Percentiles rank a stretch among this genome's conserved stretches.
Conservation (phyloP, 2,888 invertebrate species). For the Eupelmus urozonus region DNA sequence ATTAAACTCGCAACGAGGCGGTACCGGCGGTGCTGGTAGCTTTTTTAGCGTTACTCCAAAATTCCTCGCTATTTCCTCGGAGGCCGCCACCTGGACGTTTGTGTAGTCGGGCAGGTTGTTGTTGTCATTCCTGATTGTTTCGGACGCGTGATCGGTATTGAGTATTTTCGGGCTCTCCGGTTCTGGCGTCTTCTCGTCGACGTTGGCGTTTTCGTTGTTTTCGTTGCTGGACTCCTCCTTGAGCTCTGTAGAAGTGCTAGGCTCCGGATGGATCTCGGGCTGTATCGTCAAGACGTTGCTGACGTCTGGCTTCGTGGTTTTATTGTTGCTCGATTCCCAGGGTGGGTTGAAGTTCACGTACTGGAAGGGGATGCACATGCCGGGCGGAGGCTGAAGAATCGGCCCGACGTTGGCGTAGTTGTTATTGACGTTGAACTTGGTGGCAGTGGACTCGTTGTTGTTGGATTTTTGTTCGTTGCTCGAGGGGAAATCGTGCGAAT, state of each 20-base stretch:
- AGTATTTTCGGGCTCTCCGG: constrained; percentile 53
- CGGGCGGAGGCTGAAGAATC: constrained; percentile 64
- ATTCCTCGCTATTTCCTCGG: constrained; percentile 62
- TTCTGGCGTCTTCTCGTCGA: constrained; percentile 55
- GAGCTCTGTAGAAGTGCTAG: constrained; percentile 25
- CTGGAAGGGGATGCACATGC: constrained; percentile 71
- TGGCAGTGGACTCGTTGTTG: neutral
- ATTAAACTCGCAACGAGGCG: constrained; percentile 67
- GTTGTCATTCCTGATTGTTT: constrained; percentile 21
- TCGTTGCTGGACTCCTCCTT: constrained; percentile 39
- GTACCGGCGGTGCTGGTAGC: constrained; percentile 71
- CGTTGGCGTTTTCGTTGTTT: constrained; percentile 18
- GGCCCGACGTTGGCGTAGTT: constrained; percentile 67
- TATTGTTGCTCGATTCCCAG: neutral
- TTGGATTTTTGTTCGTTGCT: constrained; percentile 5
- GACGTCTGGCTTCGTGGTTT: neutral
- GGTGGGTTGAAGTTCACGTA: constrained; percentile 66
- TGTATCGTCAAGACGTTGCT: constrained; percentile 50
- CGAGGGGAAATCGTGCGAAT: neutral
- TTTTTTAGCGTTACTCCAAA: constrained; percentile 66
- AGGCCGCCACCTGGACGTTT: constrained; percentile 68
- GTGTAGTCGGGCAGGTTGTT: constrained; percentile 70
- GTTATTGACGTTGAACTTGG: constrained; percentile 45
- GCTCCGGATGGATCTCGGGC: constrained; percentile 52
- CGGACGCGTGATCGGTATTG: constrained; percentile 56